phyloP scores from a whole-genome alignment of 2,888 invertebrate species.

The Orthonevra nobilis region DNA sequence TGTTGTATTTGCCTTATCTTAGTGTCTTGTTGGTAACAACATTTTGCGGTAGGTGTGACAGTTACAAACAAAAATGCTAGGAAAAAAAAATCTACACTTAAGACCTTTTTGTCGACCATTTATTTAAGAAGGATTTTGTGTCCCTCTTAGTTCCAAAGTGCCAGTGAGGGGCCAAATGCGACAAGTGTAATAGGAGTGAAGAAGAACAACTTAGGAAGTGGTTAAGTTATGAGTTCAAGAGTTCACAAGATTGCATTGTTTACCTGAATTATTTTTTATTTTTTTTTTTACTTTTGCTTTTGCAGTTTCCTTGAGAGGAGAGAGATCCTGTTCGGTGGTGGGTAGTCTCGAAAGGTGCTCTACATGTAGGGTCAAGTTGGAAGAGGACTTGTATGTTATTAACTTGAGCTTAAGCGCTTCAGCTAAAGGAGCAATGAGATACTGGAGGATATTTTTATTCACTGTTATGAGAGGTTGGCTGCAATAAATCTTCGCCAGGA shows the following conservation, averaged over 20 bases:
- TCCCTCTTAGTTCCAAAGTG: not conserved
- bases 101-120: slow-evolving; percentile 63
- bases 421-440: slow-evolving; percentile 52
- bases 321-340: not conserved
- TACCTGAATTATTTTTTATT: slow-evolving; percentile 49
- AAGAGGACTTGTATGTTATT: slow-evolving; percentile 53
- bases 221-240: slow-evolving; percentile 68
- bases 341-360: not conserved
- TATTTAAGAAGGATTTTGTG: slow-evolving; percentile 61
- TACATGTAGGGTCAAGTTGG: slow-evolving; percentile 53
- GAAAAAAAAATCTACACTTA: slow-evolving; percentile 38
- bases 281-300: not conserved
- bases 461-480: slow-evolving; percentile 11
- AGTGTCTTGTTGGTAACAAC: slow-evolving; percentile 8
- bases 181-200: slow-evolving; percentile 47
- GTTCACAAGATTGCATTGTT: slow-evolving; percentile 68
- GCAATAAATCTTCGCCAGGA: too few relatives aligned
- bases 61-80: slow-evolving; percentile 17
- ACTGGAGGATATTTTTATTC: slow-evolving; percentile 45
- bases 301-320: not conserved
- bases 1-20: not conserved
- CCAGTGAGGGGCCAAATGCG: slow-evolving; percentile 33
- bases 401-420: slow-evolving; percentile 46
- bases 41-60: slow-evolving; percentile 55
- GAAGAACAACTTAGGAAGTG: slow-evolving; percentile 65